phyloP scores from a whole-genome alignment of 2,797 vertebrate genomes.

The Sebastes cheni region DNA sequence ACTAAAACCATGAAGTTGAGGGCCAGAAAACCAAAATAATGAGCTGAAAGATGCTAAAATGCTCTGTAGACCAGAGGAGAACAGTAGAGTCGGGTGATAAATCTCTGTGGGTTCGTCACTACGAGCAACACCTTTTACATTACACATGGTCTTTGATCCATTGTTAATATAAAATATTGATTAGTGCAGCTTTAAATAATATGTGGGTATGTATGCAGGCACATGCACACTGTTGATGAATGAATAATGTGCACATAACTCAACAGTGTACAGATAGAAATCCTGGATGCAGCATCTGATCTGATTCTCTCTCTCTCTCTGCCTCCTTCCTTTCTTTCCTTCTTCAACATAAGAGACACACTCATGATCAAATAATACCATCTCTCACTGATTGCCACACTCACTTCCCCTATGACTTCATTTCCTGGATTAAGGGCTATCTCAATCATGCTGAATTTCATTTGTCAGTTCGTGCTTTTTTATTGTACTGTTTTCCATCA shows the following conservation, averaged over 20 bases:
- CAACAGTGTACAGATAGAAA: neutral
- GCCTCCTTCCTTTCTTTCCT: neutral
- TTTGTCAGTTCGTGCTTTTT: slow-evolving; percentile 4
- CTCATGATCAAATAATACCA: neutral
- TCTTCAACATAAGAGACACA: neutral
- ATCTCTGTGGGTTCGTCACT: neutral
- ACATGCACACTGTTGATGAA: neutral
- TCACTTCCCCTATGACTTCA: neutral
- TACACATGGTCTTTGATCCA: neutral
- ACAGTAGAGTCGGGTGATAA: too few species aligned
- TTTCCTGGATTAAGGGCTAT: neutral
- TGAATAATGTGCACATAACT: neutral
- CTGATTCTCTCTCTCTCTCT: neutral
- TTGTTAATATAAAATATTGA: neutral
- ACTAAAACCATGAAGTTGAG: neutral
- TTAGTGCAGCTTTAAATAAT: neutral
- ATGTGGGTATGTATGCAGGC: neutral
- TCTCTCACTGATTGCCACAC: neutral
- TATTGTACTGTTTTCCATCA: neutral
- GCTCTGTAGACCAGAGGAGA: too few species aligned
- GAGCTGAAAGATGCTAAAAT: neutral
- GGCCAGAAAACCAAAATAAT: too few species aligned
- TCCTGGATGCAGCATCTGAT: neutral
- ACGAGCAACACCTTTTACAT: neutral
- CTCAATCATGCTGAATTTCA: neutral